Evolutionary conservation across 2,113 vertebrate species (phyloP), one percentile per base, ranked within the genome.

Genomic region (Python bivittatus): DNA sequence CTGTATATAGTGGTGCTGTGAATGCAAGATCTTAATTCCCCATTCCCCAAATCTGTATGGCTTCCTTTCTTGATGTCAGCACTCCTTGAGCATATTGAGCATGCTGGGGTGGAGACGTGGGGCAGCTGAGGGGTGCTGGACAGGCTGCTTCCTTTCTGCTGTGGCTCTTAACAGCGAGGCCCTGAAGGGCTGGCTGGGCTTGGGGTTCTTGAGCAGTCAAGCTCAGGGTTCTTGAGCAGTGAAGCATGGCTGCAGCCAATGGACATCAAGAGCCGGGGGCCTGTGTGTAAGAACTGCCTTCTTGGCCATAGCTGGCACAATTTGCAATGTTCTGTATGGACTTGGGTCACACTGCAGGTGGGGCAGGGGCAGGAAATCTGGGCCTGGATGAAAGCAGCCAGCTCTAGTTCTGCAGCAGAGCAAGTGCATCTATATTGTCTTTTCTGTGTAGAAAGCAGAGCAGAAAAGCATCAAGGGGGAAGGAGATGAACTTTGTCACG

Each of bases 31-130:
- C 60, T 64, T 3, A 0, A 9, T 11, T 4, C 9, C 1, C 60
- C 60, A 25, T 29, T 29, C 4, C 61, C 27, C 60, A 11, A 10
- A 27, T 12, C 9, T 4, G 60, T 11, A 3, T 29, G 60, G 60
- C 60, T 7, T 8, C 6, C 57, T 10, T n/a, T n/a, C 12, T 57
- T 58, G 3, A 2, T 60, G 58, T 60, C 58, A 57, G 25, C 64
- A 13, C 4, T n/a, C 29, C 1, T 2, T 68, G 64, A 13, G 29
- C 4, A n/a, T n/a, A n/a, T n/a, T n/a, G n/a, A n/a, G 0, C 15
- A 1, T n/a, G 61, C 61, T 7, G 64, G 64, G 64, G 12, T 33
- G 64, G 11, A 6, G 64, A 6, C 5, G 61, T 1, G n/a, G n/a
- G 29, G 64, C n/a, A 1, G 64, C 29, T 2, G 64, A 12, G 10